A percentile compares a stretch with the other conserved stretches of the same genome.
Evolutionary conservation across 2,113 vertebrate genomes (phyloP).

Genomic region (Ovis aries): ARS-UI_Ramb_v3.0 NC_056057.1:49465001-49465500

Average conservation of each 20-base stretch:
- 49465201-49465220: neutral
- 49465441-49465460: neutral
- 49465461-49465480: neutral
- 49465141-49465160: neutral
- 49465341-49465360: neutral
- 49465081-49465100: too few relatives aligned
- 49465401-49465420: neutral
- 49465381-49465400: neutral
- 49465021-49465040: too few relatives aligned
- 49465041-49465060: too few relatives aligned
- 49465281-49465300: neutral
- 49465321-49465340: neutral
- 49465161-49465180: neutral
- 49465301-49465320: neutral
- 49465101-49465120: too few relatives aligned
- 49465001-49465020: too few relatives aligned
- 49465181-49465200: neutral
- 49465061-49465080: too few relatives aligned
- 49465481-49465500: neutral
- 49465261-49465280: neutral
- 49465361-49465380: neutral
- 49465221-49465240: accelerated
- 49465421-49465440: neutral
- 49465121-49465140: neutral
- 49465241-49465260: neutral